Conservation (phyloP, 1,140 invertebrate genomes). For the Drosophila takahashii region DNA sequence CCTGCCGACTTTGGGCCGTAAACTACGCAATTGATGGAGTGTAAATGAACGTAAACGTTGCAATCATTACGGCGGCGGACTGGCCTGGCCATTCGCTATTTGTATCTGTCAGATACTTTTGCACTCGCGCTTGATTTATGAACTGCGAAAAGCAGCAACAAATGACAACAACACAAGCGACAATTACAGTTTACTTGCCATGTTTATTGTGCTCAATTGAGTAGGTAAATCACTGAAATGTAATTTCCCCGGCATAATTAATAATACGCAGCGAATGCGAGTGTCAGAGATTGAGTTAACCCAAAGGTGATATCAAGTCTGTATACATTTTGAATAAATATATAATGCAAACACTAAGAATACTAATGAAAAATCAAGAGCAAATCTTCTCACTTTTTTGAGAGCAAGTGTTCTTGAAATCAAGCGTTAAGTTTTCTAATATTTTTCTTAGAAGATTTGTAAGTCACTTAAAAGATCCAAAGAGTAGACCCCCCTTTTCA, state of each 20-base stretch:
- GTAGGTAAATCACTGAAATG: slow-evolving; percentile 40
- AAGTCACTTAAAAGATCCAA: background rate
- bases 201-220: slow-evolving; percentile 58
- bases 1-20: slow-evolving; percentile 27
- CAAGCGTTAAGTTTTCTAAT: too few species aligned
- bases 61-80: slow-evolving; percentile 17
- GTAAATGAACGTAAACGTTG: slow-evolving; percentile 31
- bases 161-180: slow-evolving; percentile 13
- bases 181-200: slow-evolving; percentile 48
- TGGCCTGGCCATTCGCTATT: slow-evolving; percentile 53
- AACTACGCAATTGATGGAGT: slow-evolving; percentile 62
- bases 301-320: background rate
- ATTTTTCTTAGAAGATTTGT: background rate
- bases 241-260: slow-evolving; percentile 51
- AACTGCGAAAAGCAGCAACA: slow-evolving; percentile 40
- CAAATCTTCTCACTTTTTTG: too few species aligned
- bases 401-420: too few species aligned
- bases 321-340: too few species aligned
- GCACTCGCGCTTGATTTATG: slow-evolving; percentile 64
- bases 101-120: slow-evolving; percentile 75
- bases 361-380: too few species aligned
- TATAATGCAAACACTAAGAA: too few species aligned
- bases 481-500: background rate
- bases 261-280: slow-evolving; percentile 33
- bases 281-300: background rate